Percentiles rank a stretch among this genome's conserved stretches.
Conservation (phyloP, 2,113 vertebrate species). For the Pelobates fuscus region DNA sequence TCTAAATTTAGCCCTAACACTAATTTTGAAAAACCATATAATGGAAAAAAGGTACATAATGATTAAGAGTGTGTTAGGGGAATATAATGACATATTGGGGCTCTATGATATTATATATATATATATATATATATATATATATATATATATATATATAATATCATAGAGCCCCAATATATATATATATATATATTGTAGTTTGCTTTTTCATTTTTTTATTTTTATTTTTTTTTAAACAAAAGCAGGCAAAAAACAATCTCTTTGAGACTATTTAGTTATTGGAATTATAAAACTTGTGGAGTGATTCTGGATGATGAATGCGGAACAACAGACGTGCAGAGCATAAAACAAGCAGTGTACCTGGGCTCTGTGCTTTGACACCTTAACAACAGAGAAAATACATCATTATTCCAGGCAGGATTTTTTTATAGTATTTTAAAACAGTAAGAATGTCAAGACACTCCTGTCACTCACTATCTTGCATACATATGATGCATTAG, state of each 20-base stretch:
- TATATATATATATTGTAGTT: background rate
- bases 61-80: no score
- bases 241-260: background rate
- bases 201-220: background rate
- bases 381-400: slow-evolving; percentile 28
- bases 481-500: slow-evolving; percentile 51
- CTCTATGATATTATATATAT: no score
- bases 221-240: background rate
- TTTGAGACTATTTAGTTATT: slow-evolving; percentile 2
- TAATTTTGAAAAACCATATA: no score
- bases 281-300: slow-evolving; percentile 33
- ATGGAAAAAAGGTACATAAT: no score
- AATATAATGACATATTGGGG: no score
- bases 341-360: slow-evolving; percentile 16
- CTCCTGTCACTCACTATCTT: slow-evolving; percentile 47
- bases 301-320: slow-evolving; percentile 36
- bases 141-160: no score
- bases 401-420: slow-evolving; percentile 43
- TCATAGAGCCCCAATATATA: no score
- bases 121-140: no score
- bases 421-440: slow-evolving; percentile 42
- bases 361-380: slow-evolving; percentile 21
- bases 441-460: slow-evolving; percentile 40
- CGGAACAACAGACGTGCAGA: slow-evolving; percentile 17
- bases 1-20: no score